Evolutionary conservation across 2,113 vertebrate species (phyloP).

Genomic region (Phasianus colchicus): DNA sequence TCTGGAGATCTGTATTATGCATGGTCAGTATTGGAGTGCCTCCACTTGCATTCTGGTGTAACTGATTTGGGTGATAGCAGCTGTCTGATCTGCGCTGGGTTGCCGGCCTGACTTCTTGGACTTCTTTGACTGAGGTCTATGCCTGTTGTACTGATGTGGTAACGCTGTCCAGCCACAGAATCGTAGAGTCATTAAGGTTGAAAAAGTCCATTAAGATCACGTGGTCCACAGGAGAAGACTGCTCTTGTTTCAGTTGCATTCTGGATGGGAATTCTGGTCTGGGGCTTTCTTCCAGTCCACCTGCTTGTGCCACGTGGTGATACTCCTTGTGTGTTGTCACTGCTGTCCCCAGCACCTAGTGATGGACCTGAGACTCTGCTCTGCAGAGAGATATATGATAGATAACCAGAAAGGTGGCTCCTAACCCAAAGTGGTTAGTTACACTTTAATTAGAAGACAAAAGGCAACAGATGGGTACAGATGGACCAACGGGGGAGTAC

Average conservation of each 20-base stretch:
- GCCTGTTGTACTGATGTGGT: neutral
- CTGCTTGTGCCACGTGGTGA: fast-evolving
- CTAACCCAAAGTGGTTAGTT: slow-evolving; percentile 2
- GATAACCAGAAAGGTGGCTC: neutral
- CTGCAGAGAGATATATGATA: neutral
- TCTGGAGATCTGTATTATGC: slow-evolving; percentile 54
- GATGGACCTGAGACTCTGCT: neutral
- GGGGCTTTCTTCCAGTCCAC: neutral
- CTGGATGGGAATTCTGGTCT: neutral
- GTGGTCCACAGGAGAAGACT: neutral
- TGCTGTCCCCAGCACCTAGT: neutral
- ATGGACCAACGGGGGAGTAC: slow-evolving; percentile 66
- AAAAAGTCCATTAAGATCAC: too few relatives aligned
- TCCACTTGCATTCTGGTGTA: neutral
- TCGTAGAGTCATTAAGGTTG: too few relatives aligned
- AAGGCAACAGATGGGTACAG: slow-evolving; percentile 70
- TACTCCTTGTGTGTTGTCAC: fast-evolving
- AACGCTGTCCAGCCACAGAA: neutral
- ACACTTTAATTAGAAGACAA: slow-evolving; percentile 55
- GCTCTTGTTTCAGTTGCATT: neutral
- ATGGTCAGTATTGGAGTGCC: neutral
- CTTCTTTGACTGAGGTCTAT: neutral
- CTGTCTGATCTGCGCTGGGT: neutral
- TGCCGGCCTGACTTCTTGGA: neutral
- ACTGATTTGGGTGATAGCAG: neutral